Percentiles rank a stretch among this genome's conserved stretches.
Conservation (phyloP, 2,888 invertebrate species). For the Lepidocyrtoides sp. region DNA sequence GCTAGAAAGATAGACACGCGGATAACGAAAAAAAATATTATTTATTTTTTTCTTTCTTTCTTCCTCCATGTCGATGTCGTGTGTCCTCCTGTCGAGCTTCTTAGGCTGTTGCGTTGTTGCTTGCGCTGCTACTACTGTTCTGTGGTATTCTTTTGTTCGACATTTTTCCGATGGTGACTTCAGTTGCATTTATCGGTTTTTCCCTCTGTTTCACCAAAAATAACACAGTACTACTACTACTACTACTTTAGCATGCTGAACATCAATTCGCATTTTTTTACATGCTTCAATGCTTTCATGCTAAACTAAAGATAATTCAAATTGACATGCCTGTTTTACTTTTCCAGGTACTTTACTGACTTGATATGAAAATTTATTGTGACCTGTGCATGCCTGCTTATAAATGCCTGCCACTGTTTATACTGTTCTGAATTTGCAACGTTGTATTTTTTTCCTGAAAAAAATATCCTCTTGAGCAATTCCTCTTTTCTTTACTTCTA, state of each 20-base stretch:
- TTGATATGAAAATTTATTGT: background rate
- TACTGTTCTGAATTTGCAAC: too few relatives aligned
- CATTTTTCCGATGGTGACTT: background rate
- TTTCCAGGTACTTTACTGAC: background rate
- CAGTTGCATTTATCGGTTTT: background rate
- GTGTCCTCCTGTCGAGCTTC: constrained; percentile 2
- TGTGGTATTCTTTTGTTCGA: constrained; percentile 1
- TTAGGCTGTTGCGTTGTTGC: too few relatives aligned
- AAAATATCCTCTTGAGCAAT: too few relatives aligned
- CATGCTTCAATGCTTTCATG: background rate
- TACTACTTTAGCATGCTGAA: background rate
- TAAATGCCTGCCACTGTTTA: too few relatives aligned
- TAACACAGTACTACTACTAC: too few relatives aligned
- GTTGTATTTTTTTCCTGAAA: background rate
- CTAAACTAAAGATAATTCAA: background rate
- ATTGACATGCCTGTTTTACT: background rate
- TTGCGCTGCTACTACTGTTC: background rate
- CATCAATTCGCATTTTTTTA: background rate
- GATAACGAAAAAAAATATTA: background rate
- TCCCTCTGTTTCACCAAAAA: background rate
- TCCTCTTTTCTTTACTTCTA: too few relatives aligned
- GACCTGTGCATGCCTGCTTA: background rate
- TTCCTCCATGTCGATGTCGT: background rate
- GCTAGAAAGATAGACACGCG: background rate
- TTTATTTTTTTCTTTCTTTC: background rate